Conservation (phyloP, 92 coral and sea anemone genomes). For the Palythoa heliodiscus region DNA sequence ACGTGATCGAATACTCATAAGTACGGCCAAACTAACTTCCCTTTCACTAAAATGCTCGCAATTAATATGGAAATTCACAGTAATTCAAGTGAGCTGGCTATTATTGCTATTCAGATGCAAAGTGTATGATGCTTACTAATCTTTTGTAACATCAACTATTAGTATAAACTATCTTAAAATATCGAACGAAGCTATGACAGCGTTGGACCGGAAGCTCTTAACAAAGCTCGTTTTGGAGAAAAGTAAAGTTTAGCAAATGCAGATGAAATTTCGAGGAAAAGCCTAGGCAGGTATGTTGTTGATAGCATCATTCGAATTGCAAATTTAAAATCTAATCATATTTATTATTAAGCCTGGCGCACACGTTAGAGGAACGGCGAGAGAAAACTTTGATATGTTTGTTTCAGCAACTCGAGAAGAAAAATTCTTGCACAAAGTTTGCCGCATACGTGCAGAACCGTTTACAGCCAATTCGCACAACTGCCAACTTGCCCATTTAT, state of each 20-base stretch:
- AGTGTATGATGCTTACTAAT: neutral
- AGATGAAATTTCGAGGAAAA: slow-evolving; percentile 11
- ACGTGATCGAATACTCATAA: slow-evolving; percentile 8
- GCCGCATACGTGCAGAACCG: slow-evolving; percentile 11
- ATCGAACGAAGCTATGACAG: neutral
- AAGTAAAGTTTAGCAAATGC: slow-evolving; percentile 3
- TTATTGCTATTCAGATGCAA: neutral
- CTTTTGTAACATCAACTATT: slow-evolving; percentile 3
- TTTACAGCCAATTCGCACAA: slow-evolving; percentile 8
- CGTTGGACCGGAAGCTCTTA: neutral
- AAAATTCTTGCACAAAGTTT: slow-evolving; percentile 4
- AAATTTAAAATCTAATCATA: slow-evolving; percentile 1
- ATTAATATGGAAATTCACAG: slow-evolving; percentile 6
- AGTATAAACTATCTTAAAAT: neutral
- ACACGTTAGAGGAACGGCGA: neutral
- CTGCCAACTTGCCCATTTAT: neutral
- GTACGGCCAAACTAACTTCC: neutral
- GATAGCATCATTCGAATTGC: slow-evolving; percentile 6
- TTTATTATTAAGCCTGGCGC: neutral
- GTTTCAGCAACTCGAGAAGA: neutral
- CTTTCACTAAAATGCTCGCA: slow-evolving; percentile 1
- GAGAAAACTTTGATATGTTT: slow-evolving; percentile 4
- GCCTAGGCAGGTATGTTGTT: neutral
- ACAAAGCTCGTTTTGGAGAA: neutral
- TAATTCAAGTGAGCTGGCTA: slow-evolving; percentile 15